Percentiles rank a stretch among this genome's conserved stretches.
Conservation (phyloP, 2,888 invertebrate species). For the Eilema sororculum region DNA sequence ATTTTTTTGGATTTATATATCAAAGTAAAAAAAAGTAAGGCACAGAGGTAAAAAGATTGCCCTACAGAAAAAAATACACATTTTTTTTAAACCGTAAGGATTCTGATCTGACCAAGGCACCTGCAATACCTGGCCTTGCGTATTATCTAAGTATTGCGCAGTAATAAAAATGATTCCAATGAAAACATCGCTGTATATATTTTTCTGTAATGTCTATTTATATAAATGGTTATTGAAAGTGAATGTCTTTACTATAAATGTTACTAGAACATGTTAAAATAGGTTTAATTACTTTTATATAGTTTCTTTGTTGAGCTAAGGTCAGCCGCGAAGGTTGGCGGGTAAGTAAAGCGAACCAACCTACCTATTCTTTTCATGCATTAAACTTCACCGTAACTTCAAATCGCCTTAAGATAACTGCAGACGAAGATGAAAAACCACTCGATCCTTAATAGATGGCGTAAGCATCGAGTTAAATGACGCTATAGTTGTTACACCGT, state of each 20-base stretch:
- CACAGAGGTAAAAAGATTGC: too few relatives aligned
- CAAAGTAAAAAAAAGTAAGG: too few relatives aligned
- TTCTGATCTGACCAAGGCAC: conserved; percentile 35
- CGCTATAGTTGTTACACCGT: not conserved
- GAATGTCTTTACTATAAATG: conserved; percentile 33
- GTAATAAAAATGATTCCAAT: conserved; percentile 42
- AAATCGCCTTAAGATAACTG: not conserved
- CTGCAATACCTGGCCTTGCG: conserved; percentile 43
- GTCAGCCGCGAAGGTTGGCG: conserved; percentile 16
- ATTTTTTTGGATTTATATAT: too few relatives aligned
- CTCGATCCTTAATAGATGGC: not conserved
- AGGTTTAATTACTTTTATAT: conserved; percentile 11
- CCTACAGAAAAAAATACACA: too few relatives aligned
- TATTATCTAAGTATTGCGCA: conserved; percentile 55
- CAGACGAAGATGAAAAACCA: not conserved
- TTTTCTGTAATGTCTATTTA: conserved; percentile 38
- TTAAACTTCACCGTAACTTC: not conserved
- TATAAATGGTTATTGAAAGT: conserved; percentile 35
- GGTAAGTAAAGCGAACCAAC: not conserved
- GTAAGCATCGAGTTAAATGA: not conserved
- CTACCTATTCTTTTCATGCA: not conserved
- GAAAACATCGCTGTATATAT: conserved; percentile 32
- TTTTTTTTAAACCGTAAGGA: conserved; percentile 35
- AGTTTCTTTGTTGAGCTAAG: conserved; percentile 16
- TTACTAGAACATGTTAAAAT: conserved; percentile 15